Evolutionary conservation across 1,140 invertebrate genomes (phyloP).

Genomic region (Nebria ingens): DNA sequence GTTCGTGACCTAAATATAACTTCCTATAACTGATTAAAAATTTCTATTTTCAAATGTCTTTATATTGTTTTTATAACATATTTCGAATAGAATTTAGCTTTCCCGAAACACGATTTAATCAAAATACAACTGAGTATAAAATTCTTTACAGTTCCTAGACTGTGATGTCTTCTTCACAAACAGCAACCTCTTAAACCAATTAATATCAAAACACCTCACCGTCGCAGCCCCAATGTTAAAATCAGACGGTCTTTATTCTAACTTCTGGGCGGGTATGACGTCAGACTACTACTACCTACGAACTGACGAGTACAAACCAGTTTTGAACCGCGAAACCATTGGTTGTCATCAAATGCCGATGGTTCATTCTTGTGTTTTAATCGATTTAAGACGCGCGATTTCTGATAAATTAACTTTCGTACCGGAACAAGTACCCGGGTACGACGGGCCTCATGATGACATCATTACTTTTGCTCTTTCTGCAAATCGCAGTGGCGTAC

Average conservation of each 20-base stretch:
- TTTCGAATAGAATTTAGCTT: too few species aligned
- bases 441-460: constrained; percentile 77
- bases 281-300: constrained; percentile 79
- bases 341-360: constrained; percentile 84
- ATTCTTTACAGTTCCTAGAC: constrained; percentile 68
- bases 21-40: background rate
- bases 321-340: constrained; percentile 56
- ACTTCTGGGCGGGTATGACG: constrained; percentile 93
- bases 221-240: constrained; percentile 76
- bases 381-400: constrained; percentile 54
- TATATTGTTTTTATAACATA: constrained; percentile 2
- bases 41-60: constrained; percentile 1
- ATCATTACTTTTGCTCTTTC: constrained; percentile 88
- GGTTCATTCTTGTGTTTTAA: constrained; percentile 81
- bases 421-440: constrained; percentile 47
- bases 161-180: constrained; percentile 79
- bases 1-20: background rate
- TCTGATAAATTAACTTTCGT: constrained; percentile 69
- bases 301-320: constrained; percentile 77
- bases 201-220: constrained; percentile 55
- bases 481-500: constrained; percentile 62
- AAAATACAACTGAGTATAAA: constrained; percentile 9
- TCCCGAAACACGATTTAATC: too few species aligned
- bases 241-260: constrained; percentile 82
- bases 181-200: constrained; percentile 49